Conservation (phyloP, 2,113 vertebrate species). For the Benitochromis conjunctus region DNA sequence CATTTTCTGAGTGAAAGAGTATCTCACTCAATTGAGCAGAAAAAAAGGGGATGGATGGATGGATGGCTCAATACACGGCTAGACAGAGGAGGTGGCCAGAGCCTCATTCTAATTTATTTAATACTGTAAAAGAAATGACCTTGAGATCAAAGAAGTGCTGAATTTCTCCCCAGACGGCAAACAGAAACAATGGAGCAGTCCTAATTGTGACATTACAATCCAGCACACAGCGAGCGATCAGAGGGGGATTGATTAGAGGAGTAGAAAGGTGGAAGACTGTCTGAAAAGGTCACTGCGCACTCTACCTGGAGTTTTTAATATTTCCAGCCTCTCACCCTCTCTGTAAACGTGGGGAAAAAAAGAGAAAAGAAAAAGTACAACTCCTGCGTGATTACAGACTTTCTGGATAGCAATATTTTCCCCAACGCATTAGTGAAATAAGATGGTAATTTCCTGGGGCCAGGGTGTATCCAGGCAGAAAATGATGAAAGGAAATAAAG, state of each 20-base stretch:
- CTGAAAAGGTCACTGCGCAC: conserved; percentile 78
- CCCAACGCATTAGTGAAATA: conserved; percentile 70
- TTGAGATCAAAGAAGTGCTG: conserved; percentile 44
- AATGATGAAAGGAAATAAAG: conserved; percentile 62
- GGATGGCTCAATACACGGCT: not conserved
- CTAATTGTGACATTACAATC: conserved; percentile 76
- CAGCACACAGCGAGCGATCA: conserved; percentile 61
- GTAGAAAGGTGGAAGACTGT: conserved; percentile 75
- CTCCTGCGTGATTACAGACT: conserved; percentile 61
- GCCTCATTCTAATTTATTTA: conserved; percentile 64
- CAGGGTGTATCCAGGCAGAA: conserved; percentile 66
- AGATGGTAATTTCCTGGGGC: conserved; percentile 67
- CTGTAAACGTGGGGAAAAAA: not conserved
- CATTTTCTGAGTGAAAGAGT: conserved; percentile 45
- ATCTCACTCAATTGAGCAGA: conserved; percentile 13
- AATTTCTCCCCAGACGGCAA: conserved; percentile 56
- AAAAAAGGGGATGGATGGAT: not conserved
- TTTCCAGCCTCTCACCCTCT: conserved; percentile 9
- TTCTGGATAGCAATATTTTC: conserved; percentile 57
- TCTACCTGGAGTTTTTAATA: conserved; percentile 70
- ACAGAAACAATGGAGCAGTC: conserved; percentile 72
- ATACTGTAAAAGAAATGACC: conserved; percentile 72
- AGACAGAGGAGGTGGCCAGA: not conserved
- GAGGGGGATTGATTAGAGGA: conserved; percentile 75
- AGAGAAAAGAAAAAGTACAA: conserved; percentile 31